phyloP scores from a whole-genome alignment of 2,797 vertebrate genomes.

The Muscicapa striata region DNA sequence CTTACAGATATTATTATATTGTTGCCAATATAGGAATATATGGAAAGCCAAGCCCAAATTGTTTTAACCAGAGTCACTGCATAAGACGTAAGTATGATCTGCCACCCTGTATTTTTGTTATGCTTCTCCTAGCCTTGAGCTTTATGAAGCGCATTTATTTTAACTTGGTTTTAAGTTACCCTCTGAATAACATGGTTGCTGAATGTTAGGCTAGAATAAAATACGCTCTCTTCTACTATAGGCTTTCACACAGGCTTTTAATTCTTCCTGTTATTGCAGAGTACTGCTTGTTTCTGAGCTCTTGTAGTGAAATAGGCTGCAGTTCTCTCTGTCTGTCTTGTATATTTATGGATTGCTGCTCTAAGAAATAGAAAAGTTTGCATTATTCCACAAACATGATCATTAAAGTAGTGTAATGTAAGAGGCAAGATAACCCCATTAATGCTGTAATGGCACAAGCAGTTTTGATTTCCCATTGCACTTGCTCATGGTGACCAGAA shows the following conservation, averaged over 20 bases:
- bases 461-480: neutral
- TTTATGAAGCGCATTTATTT: constrained; percentile 15
- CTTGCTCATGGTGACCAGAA: neutral
- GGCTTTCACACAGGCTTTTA: neutral
- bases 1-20: neutral
- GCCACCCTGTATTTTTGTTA: neutral
- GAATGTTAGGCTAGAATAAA: neutral
- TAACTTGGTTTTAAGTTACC: neutral
- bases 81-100: neutral
- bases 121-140: neutral
- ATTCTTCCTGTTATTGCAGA: neutral
- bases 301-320: neutral
- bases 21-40: neutral
- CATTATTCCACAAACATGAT: neutral
- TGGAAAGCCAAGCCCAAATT: neutral
- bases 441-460: neutral
- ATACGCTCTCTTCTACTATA: neutral
- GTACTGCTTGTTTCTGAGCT: neutral
- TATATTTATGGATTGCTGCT: neutral
- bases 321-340: neutral
- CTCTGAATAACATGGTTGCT: neutral
- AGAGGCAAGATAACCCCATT: neutral
- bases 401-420: neutral
- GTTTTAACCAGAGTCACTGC: neutral
- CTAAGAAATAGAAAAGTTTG: neutral